These are phyloP conservation scores for Aselliscus stoliczkanus DNA, from an alignment of 2,797 vertebrate species.

Conservation along the genomic window DNA sequence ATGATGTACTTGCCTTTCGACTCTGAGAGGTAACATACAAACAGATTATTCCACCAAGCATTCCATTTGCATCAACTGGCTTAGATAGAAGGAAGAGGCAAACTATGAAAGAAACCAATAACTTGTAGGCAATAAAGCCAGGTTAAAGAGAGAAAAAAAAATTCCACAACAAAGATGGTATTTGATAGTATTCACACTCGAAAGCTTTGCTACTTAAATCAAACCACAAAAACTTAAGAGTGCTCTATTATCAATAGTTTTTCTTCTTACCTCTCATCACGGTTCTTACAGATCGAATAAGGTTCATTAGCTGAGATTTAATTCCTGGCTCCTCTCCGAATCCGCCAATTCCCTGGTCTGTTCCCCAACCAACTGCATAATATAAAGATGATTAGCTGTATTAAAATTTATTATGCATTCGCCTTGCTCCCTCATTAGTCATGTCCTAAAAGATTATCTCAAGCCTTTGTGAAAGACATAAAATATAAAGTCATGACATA, in stretches of 20 bases:
- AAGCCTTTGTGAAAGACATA: neutral
- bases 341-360: slow-evolving; percentile 93
- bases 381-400: slow-evolving; percentile 24
- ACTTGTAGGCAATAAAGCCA: neutral
- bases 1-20: too few species aligned
- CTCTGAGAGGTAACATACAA: neutral
- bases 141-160: neutral
- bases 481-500: neutral
- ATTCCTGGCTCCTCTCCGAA: slow-evolving; percentile 96
- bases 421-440: neutral
- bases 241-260: neutral
- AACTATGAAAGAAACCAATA: neutral
- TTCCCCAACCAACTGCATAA: slow-evolving; percentile 92
- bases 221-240: neutral
- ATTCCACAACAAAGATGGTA: neutral
- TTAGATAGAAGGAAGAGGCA: neutral
- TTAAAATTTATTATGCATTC: slow-evolving; percentile 9
- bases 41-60: neutral
- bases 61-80: neutral
- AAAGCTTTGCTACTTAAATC: neutral
- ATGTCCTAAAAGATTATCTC: slow-evolving; percentile 14
- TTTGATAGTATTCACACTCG: neutral
- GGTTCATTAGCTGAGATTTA: slow-evolving; percentile 93
- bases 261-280: slow-evolving; percentile 93
- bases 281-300: slow-evolving; percentile 92